Conservation (phyloP, 2,797 vertebrate genomes). For the Paratrypauchen microcephalus region DNA sequence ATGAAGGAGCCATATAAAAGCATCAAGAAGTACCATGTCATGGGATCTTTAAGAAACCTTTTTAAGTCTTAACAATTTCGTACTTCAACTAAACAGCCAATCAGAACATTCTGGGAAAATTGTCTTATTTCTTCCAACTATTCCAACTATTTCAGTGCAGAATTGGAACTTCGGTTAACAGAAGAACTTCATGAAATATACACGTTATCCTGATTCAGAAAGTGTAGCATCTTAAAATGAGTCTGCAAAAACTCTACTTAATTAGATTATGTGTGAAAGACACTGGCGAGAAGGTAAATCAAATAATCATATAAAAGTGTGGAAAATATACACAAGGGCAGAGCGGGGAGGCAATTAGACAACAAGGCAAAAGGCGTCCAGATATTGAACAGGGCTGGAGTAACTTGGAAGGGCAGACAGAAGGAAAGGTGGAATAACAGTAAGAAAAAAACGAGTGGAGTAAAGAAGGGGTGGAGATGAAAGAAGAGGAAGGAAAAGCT, state of each 20-base stretch:
- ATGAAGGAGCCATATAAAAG: no score
- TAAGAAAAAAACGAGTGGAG: slow-evolving; percentile 19
- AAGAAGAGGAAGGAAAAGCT: slow-evolving; percentile 37
- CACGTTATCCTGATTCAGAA: slow-evolving; percentile 45
- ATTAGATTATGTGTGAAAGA: slow-evolving; percentile 40
- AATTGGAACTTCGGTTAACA: slow-evolving; percentile 26
- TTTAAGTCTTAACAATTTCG: no score
- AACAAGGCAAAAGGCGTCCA: slow-evolving; percentile 21
- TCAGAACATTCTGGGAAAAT: slow-evolving; percentile 25
- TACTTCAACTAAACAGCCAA: slow-evolving; percentile 15
- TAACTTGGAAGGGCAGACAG: slow-evolving; percentile 38
- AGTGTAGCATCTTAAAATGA: slow-evolving; percentile 30
- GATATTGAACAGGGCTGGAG: slow-evolving; percentile 49
- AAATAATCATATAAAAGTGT: slow-evolving; percentile 16
- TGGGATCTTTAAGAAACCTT: no score
- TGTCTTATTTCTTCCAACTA: slow-evolving; percentile 36
- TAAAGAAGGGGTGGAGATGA: slow-evolving; percentile 50
- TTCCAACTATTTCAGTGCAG: slow-evolving; percentile 24
- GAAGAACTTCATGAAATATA: slow-evolving; percentile 40
- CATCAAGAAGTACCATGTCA: no score
- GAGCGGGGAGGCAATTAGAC: slow-evolving; percentile 36
- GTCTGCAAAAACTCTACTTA: slow-evolving; percentile 31
- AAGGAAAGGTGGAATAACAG: slow-evolving; percentile 32
- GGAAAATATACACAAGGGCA: slow-evolving; percentile 21
- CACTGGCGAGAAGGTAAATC: slow-evolving; percentile 14